Percentiles rank a stretch among this genome's conserved stretches.
Conservation (phyloP, 2,888 invertebrate genomes). For the Malthinus flaveolus region DNA sequence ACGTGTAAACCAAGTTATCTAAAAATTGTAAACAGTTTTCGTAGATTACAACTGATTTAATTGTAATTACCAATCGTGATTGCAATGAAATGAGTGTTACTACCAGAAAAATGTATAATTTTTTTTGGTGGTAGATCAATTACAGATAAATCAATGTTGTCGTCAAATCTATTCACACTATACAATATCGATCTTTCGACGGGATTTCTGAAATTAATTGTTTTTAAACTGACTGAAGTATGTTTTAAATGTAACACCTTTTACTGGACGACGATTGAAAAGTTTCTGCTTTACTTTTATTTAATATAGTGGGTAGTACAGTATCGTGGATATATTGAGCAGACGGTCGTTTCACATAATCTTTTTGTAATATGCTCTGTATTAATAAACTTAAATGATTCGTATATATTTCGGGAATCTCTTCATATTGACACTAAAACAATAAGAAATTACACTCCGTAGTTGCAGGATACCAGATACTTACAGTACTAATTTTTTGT, state of each 20-base stretch:
- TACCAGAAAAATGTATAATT: constrained; percentile 59
- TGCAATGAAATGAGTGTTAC: constrained; percentile 62
- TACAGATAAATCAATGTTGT: constrained; percentile 57
- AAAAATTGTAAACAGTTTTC: constrained; percentile 9
- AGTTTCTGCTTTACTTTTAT: too few relatives aligned
- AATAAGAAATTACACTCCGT: not conserved
- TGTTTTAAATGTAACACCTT: too few relatives aligned
- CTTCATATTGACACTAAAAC: constrained; percentile 66
- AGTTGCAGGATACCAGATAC: constrained; percentile 2
- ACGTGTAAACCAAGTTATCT: constrained; percentile 67
- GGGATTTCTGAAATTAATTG: constrained; percentile 26
- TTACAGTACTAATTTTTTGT: constrained; percentile 71
- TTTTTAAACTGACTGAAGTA: too few relatives aligned
- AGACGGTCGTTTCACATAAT: constrained; percentile 64
- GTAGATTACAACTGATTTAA: not conserved
- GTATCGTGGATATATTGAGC: constrained; percentile 63
- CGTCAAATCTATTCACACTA: constrained; percentile 59
- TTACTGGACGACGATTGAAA: too few relatives aligned
- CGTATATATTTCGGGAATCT: constrained; percentile 68
- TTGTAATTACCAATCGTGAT: constrained; percentile 56
- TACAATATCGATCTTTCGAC: constrained; percentile 58
- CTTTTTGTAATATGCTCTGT: constrained; percentile 64
- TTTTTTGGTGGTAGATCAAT: constrained; percentile 61
- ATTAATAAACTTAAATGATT: constrained; percentile 65
- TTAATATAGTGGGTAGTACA: constrained; percentile 35